Percentiles rank a stretch among this genome's conserved stretches.
phyloP scores from a whole-genome alignment of 2,797 vertebrate species.

The Neostethus bicornis region DNA sequence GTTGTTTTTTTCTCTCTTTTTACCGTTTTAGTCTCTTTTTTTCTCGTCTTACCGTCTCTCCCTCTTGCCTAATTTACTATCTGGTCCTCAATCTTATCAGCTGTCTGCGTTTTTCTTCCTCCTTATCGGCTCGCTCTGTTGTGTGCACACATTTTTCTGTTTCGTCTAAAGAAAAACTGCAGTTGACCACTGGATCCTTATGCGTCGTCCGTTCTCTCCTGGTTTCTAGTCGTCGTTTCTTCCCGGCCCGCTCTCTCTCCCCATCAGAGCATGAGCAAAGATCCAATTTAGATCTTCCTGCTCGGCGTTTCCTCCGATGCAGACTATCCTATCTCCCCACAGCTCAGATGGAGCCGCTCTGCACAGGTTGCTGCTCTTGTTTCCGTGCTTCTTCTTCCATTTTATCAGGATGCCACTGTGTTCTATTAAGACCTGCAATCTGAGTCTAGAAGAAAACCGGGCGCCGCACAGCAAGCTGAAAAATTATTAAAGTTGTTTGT shows the following conservation, averaged over 20 bases:
- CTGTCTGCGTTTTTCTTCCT: constrained; percentile 32
- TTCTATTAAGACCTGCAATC: constrained; percentile 45
- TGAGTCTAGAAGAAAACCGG: constrained; percentile 16
- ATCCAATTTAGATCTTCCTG: constrained; percentile 82
- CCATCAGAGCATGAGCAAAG: constrained; percentile 65
- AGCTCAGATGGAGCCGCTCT: constrained; percentile 52
- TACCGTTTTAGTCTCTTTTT: not conserved
- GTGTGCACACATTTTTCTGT: not conserved
- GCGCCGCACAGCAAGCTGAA: constrained; percentile 29
- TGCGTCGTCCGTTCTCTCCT: constrained; percentile 34
- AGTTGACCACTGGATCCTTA: constrained; percentile 38
- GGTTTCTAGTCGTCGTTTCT: constrained; percentile 23
- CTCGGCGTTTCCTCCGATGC: constrained; percentile 34
- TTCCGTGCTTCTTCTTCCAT: constrained; percentile 38
- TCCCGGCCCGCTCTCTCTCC: constrained; percentile 38
- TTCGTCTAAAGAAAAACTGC: constrained; percentile 33
- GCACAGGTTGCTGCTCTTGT: constrained; percentile 51
- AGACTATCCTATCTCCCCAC: constrained; percentile 59
- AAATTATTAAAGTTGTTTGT: constrained; percentile 74
- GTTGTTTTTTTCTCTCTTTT: not conserved
- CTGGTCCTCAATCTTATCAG: constrained; percentile 50
- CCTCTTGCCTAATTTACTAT: constrained; percentile 39
- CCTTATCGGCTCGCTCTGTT: constrained; percentile 42
- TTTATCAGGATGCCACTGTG: constrained; percentile 61
- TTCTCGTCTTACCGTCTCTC: not conserved